Base-by-base conservation (phyloP, 2,113 vertebrate genomes). In the Colinus virginianus region DNA sequence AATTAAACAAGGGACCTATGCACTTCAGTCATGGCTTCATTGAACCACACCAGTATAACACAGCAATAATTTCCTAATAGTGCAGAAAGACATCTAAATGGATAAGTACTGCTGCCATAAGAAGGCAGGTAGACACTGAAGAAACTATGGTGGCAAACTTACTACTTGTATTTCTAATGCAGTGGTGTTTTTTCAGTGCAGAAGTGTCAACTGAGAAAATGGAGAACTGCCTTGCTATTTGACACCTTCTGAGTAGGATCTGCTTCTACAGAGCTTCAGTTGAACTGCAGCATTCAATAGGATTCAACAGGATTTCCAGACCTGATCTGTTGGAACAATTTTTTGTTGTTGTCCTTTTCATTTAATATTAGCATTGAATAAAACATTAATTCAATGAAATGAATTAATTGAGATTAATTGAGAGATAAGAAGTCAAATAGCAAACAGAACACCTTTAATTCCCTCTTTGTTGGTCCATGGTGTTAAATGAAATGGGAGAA, bases 331-430 rank as follows among this genome's bases (percentile, higher is more conserved):
- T 90, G 76, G 76, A 95, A 88, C 58, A 88, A 72, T 11, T 58
- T 12, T 58, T 58, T 58, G 55, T 58, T 58, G 55, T 58, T 17
- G 0, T 20, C 58, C 70, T 61, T 88, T 78, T 42, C 3, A 51
- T 80, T 85, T 56, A 56, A 36, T 84, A 90, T 59, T 76, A 53
- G 51, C 26, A 75, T 84, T 90, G 87, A 89, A 90, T 43, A 91
- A 91, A 93, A 43, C 12, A 59, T 53, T 78, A 78, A 80, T 92
- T 88, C 87, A 88, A 95, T 82, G 56, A 72, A 74, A 72, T 63
- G 56, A 88, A 79, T 36, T 36, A 36, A 36, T 36, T 36, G 36
- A 36, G 36, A 36, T 36, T 36, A 36, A 36, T 92, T 86, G 72
- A 38, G 64, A 82, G 36, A 75, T 46, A 77, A 5, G 88, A 88